Conservation (phyloP, 2,113 vertebrate species). For the Craseonycteris thonglongyai region DNA sequence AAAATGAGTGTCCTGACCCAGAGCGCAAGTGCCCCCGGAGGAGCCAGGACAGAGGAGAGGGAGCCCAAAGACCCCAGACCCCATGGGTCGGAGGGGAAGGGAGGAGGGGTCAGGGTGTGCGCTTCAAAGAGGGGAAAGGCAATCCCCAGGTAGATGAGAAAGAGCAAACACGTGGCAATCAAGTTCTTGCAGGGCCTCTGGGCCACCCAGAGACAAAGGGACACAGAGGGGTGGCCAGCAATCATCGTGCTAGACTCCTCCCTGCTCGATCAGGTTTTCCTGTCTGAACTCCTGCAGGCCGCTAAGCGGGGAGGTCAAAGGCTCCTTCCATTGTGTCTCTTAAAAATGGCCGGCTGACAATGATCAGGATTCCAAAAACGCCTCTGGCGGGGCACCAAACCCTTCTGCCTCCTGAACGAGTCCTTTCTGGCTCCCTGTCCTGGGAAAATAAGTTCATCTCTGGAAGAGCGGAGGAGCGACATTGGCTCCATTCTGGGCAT, state of each 20-base stretch:
- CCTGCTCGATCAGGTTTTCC: not conserved
- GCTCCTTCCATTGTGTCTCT: not conserved
- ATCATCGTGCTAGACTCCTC: not conserved
- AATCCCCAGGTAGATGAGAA: not conserved
- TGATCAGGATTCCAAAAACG: not conserved
- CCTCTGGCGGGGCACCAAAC: not conserved
- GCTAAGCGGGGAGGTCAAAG: not conserved
- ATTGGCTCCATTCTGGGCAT: not conserved
- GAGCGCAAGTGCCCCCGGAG: not conserved
- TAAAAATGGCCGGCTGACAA: not conserved
- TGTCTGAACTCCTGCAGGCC: not conserved
- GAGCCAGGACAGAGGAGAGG: rapidly evolving
- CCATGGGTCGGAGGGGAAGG: too few relatives aligned
- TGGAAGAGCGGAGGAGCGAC: not conserved
- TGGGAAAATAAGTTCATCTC: not conserved
- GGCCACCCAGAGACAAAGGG: not conserved
- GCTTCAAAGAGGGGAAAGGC: not conserved
- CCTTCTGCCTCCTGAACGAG: not conserved
- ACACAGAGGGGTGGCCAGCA: not conserved
- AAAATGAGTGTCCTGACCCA: not conserved
- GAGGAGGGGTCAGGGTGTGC: too few relatives aligned
- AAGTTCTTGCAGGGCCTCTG: not conserved
- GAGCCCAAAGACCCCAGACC: too few relatives aligned
- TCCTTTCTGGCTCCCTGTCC: not conserved
- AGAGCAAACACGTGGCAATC: not conserved